Evolutionary conservation across 2,888 invertebrate species (phyloP), one percentile per base, ranked within the genome.

Genomic region (Melanargia galathea): DNA sequence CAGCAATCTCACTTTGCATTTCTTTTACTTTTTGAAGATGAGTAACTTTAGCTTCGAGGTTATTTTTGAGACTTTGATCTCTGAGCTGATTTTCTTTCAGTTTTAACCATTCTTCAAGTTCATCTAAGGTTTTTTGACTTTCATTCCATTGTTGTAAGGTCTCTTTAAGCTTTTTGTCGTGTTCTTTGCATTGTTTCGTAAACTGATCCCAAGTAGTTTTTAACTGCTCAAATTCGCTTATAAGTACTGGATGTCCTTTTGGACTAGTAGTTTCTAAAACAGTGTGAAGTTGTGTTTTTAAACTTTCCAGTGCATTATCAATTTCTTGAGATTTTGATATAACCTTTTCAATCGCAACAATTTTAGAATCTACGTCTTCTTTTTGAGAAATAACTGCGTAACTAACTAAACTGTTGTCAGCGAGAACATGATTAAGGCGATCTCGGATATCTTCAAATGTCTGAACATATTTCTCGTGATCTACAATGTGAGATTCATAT

Each of bases 51-150:
- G 96, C 94, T 71, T 96, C 96, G 35, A 96, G 93, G 3, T 95
- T 96, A 76, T 95, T 97, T 82, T 96, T 97, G 1, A 98, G 92
- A 70, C 96, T 96, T 83, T 97, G 97, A 80, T 97, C 97, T 83
- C 97, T 96, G 0, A 98, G 93, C 78, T 95, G 94, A 55, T 93
- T 93, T 85, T 98, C 98, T 78, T 96, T 96, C 57, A 94, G 93
- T 79, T 96, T 97, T 56, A 97, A 92, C 98, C 98, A 98, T 54
- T 93, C 92, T 75, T 95, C 96, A 1, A 98, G 89, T 63, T 93
- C 93, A 69, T 97, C 96, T 35, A 97, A 93, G 20, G 95, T 92
- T 54, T 93, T 93, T 75, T 96, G 96, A 72, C 97, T 96, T 77
- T 96, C 94, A 48, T 94, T 94, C 95, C 97, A 97, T 77, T 96